A percentile compares a stretch with the other conserved stretches of the same genome.
Conservation (phyloP, 1,140 invertebrate genomes). For the Atta cephalotes region DNA sequence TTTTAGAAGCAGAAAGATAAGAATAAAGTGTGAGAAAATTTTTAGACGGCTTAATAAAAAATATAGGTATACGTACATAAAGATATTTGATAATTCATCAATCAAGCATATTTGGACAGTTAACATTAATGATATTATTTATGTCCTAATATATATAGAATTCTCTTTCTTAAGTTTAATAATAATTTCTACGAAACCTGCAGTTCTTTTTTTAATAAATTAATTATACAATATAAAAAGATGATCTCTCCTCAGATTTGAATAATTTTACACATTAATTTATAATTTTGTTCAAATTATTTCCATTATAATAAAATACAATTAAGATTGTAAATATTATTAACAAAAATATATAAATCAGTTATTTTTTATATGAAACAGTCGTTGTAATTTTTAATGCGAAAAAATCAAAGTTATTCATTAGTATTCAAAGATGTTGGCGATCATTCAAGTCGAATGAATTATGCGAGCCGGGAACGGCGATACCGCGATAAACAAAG, state of each 20-base stretch:
- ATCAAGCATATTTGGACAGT: not conserved
- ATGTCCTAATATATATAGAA: not conserved
- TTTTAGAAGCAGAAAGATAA: not conserved
- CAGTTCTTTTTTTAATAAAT: not conserved
- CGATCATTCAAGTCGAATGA: constrained; percentile 1
- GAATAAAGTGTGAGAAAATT: not conserved
- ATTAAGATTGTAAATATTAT: not conserved
- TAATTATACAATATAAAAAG: not conserved
- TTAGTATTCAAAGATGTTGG: constrained; percentile 1
- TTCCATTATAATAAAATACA: not conserved
- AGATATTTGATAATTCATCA: not conserved
- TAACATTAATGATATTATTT: not conserved
- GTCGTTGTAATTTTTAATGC: not conserved
- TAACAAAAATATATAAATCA: not conserved
- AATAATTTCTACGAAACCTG: not conserved
- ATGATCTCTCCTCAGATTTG: not conserved
- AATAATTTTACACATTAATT: not conserved
- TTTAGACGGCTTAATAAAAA: not conserved
- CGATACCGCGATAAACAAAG: constrained; percentile 47
- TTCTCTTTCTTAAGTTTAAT: not conserved
- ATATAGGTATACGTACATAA: not conserved
- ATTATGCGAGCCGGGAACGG: not conserved
- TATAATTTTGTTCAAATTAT: not conserved
- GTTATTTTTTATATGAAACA: not conserved
- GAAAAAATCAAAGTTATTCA: not conserved